Evolutionary conservation across 2,888 invertebrate genomes (phyloP).

Genomic region (Hermaeophaga mercurialis): DNA sequence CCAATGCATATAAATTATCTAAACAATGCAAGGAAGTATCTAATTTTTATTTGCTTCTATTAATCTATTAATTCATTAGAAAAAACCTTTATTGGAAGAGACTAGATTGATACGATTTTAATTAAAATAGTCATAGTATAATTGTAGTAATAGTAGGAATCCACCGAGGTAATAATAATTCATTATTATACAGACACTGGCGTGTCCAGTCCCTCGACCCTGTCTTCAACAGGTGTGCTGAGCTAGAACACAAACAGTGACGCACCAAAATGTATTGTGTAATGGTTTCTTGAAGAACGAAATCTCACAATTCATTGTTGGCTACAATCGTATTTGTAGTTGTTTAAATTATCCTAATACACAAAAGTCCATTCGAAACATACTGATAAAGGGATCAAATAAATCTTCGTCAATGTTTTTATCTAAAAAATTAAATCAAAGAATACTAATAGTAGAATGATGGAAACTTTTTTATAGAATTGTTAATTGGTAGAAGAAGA

Average conservation of each 20-base stretch:
- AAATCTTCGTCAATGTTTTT: too few relatives aligned
- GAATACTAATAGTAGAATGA: too few relatives aligned
- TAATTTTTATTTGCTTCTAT: too few relatives aligned
- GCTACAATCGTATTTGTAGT: background rate
- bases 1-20: too few relatives aligned
- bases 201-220: conserved; percentile 20
- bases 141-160: conserved; percentile 17
- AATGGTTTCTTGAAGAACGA: conserved; percentile 12
- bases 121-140: conserved; percentile 16
- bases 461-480: too few relatives aligned
- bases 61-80: conserved; percentile 13
- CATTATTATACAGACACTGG: conserved; percentile 21
- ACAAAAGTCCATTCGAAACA: too few relatives aligned
- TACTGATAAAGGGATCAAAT: too few relatives aligned
- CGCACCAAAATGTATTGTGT: conserved; percentile 11
- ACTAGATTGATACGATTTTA: conserved; percentile 6
- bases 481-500: too few relatives aligned
- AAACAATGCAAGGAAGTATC: too few relatives aligned
- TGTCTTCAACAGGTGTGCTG: conserved; percentile 35
- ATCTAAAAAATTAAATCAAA: too few relatives aligned
- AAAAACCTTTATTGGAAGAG: conserved; percentile 1
- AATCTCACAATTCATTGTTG: background rate
- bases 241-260: conserved; percentile 22
- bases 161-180: conserved; percentile 19
- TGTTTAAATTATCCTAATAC: too few relatives aligned